A percentile compares a stretch with the other conserved stretches of the same genome.
Conservation (phyloP, 2,888 invertebrate genomes). For the Dryobotodes eremita region DNA sequence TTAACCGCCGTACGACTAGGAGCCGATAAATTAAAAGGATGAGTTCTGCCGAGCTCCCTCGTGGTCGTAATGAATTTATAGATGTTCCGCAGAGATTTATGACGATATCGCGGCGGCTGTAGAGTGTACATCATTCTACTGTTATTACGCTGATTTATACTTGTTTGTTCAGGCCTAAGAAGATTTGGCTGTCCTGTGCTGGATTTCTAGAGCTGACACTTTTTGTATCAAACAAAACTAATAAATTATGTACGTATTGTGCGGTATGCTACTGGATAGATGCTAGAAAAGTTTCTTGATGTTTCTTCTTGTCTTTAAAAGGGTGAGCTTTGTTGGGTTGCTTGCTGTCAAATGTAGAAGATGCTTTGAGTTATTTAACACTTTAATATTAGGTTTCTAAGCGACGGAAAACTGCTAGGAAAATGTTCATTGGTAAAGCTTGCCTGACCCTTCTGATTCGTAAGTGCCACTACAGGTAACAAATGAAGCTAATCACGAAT, state of each 20-base stretch:
- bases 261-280: not conserved
- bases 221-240: not conserved
- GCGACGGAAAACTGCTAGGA: not conserved
- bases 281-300: not conserved
- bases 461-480: too few relatives aligned
- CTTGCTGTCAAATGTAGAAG: not conserved
- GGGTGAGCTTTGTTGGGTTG: not conserved
- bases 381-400: not conserved
- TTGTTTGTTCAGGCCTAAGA: slow-evolving; percentile 25
- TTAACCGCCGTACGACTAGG: slow-evolving; percentile 17
- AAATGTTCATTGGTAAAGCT: not conserved
- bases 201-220: not conserved
- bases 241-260: not conserved
- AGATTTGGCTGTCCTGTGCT: not conserved
- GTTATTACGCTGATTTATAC: slow-evolving; percentile 54
- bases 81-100: slow-evolving; percentile 57
- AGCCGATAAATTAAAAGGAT: slow-evolving; percentile 66
- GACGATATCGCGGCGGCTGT: slow-evolving; percentile 25
- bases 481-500: too few relatives aligned
- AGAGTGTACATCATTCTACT: slow-evolving; percentile 27
- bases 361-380: not conserved
- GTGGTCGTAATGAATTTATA: slow-evolving; percentile 64
- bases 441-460: too few relatives aligned
- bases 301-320: not conserved
- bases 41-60: slow-evolving; percentile 47